A percentile compares a stretch with the other conserved stretches of the same genome.
Evolutionary conservation across 2,888 invertebrate genomes (phyloP).

Genomic region (Hylaea fasciaria): DNA sequence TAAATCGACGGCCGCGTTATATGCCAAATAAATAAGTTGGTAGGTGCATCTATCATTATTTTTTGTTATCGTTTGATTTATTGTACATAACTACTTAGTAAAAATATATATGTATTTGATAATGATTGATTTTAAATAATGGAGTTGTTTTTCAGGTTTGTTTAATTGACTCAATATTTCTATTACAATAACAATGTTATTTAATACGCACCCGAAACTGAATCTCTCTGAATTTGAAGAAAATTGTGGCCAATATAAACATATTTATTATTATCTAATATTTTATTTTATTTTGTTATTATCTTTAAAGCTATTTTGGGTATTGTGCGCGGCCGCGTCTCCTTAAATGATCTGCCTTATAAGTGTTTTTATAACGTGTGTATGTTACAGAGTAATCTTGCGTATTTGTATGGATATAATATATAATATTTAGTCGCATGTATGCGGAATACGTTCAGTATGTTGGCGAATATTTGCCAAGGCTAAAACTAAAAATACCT

Average conservation of each 20-base stretch:
- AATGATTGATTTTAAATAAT: too few species aligned
- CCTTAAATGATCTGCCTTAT: constrained; percentile 81
- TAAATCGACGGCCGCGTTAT: constrained; percentile 64
- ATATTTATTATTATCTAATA: neutral
- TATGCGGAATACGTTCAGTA: constrained; percentile 15
- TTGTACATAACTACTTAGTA: too few species aligned
- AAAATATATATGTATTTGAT: too few species aligned
- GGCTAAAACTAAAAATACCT: constrained; percentile 46
- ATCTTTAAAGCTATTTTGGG: constrained; percentile 23
- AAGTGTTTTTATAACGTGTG: constrained; percentile 71
- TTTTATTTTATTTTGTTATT: neutral
- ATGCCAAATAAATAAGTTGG: constrained; percentile 29
- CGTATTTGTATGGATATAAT: constrained; percentile 49
- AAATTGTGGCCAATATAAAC: too few species aligned
- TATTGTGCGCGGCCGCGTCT: constrained; percentile 63
- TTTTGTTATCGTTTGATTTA: too few species aligned
- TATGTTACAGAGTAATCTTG: constrained; percentile 65
- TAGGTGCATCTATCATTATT: neutral
- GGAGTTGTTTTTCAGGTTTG: too few species aligned
- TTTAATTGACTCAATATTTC: too few species aligned
- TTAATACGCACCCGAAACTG: too few species aligned
- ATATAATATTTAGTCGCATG: too few species aligned
- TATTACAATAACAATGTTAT: too few species aligned
- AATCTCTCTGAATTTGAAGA: too few species aligned
- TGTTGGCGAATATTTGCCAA: constrained; percentile 15